A percentile compares a stretch with the other conserved stretches of the same genome.
These are phyloP conservation scores for Cirrhinus mrigala DNA, from an alignment of 2,797 vertebrate genomes.

Conservation along the genomic window DNA sequence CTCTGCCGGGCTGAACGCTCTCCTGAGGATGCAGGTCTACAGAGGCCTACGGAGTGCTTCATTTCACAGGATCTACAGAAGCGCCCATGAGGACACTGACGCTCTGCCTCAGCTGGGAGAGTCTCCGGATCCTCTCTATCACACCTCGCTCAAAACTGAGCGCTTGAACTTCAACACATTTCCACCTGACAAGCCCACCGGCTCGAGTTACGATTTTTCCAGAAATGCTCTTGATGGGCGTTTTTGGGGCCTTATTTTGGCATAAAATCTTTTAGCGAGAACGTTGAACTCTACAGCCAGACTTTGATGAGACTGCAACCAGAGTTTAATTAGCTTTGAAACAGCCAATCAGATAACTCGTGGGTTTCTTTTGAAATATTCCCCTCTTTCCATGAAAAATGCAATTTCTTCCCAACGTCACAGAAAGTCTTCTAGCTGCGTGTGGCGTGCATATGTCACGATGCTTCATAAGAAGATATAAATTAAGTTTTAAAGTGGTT, in stretches of 20 bases:
- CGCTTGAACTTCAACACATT: background rate
- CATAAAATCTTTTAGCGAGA: background rate
- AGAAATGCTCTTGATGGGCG: background rate
- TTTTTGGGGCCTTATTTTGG: background rate
- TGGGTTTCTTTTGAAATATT: background rate
- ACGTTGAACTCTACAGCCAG: background rate
- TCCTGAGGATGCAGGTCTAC: constrained; percentile 84
- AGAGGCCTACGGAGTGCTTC: constrained; percentile 81
- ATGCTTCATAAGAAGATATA: background rate
- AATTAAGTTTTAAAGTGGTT: background rate
- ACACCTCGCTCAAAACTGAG: background rate
- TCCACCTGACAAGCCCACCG: constrained; percentile 11
- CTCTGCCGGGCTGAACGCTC: constrained; percentile 75
- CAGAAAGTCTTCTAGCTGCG: background rate
- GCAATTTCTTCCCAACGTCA: background rate
- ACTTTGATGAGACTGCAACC: background rate
- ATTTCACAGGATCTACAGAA: constrained; percentile 55
- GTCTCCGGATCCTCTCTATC: background rate
- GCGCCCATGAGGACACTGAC: background rate
- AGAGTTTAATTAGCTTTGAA: background rate
- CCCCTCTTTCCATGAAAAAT: background rate
- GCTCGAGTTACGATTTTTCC: background rate
- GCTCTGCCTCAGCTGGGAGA: background rate
- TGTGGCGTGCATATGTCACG: background rate
- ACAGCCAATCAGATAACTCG: background rate